Evolutionary conservation across 2,797 vertebrate species (phyloP), one percentile per base, ranked within the genome.

Genomic region (Myotis vivesi): DNA sequence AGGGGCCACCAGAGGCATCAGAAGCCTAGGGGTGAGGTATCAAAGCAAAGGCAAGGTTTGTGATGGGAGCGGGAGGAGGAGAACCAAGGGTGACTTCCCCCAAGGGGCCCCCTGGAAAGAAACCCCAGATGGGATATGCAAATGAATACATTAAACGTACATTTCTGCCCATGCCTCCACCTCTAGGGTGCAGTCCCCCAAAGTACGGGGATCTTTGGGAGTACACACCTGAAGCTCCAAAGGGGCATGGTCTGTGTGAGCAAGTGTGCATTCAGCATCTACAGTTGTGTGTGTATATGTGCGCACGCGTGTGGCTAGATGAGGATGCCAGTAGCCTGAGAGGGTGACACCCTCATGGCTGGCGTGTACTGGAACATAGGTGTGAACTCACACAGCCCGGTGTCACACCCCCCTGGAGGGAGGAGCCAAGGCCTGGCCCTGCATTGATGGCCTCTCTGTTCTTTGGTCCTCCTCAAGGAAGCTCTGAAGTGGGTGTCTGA

Each of bases 231-330:
- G 68, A 72, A 92, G 25, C 76, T 91, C 68, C 62, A n/a, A 23
- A 75, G 30, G 33, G 38, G 22, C 19, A 4, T 11, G 72, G 25
- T 8, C 36, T 75, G 46, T 46, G 3, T 22, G 51, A 38, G 7
- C n/a, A n/a, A 44, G 16, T 23, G 55, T 49, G 28, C 59, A 59
- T 36, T 33, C 30, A 38, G 69, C 3, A 6, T 41, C 36, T 51
- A 44, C 72, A 28, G 59, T 25, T 19, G 33, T 38, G 38, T 46
- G 25, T 28, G n/a, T 49, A 49, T 20, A n/a, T 49, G 30, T 6
- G 12, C 8, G 0, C 19, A 10, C 3, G 3, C 3, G 3, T 38
- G 16, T 6, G 1, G 20, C 73, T 41, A 23, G 8, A 51, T 2
- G 16, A 80, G 25, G 64, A 25, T 5, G n/a, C 33, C 89, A 33